These are phyloP conservation scores for Pycnomerus fuliginosus DNA, from an alignment of 2,888 invertebrate species.

Conservation along the genomic window DNA sequence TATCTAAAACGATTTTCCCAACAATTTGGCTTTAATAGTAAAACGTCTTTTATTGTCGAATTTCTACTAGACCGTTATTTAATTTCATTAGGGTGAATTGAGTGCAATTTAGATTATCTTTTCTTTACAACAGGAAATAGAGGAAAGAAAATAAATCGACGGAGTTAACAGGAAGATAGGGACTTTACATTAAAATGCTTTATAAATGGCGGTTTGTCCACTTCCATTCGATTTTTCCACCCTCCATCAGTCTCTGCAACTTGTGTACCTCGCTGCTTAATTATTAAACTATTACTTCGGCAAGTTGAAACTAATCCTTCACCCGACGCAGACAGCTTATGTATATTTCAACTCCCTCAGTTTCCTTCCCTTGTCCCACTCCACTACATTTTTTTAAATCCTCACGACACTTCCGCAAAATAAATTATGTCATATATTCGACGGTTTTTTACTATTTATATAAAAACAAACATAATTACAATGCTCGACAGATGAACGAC, in stretches of 20 bases:
- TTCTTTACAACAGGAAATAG: constrained; percentile 27
- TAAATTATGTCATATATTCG: neutral
- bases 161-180: constrained; percentile 12
- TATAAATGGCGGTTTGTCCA: constrained; percentile 2
- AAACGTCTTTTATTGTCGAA: constrained; percentile 21
- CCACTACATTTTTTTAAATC: neutral
- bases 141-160: constrained; percentile 16
- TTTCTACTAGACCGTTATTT: constrained; percentile 25
- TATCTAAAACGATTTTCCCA: constrained; percentile 21
- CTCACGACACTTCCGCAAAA: neutral
- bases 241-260: constrained; percentile 2
- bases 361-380: neutral
- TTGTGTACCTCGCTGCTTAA: constrained; percentile 9
- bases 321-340: constrained; percentile 9
- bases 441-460: neutral
- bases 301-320: constrained; percentile 11
- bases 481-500: too few relatives aligned
- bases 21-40: constrained; percentile 18
- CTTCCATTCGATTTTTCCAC: constrained; percentile 4
- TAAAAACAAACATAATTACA: too few relatives aligned
- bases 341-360: constrained; percentile 6
- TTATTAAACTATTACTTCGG: constrained; percentile 15
- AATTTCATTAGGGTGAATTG: constrained; percentile 36
- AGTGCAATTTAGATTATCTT: constrained; percentile 36
- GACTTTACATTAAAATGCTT: constrained; percentile 9